phyloP scores from a whole-genome alignment of 2,113 vertebrate species.

The Hippotragus niger region DNA sequence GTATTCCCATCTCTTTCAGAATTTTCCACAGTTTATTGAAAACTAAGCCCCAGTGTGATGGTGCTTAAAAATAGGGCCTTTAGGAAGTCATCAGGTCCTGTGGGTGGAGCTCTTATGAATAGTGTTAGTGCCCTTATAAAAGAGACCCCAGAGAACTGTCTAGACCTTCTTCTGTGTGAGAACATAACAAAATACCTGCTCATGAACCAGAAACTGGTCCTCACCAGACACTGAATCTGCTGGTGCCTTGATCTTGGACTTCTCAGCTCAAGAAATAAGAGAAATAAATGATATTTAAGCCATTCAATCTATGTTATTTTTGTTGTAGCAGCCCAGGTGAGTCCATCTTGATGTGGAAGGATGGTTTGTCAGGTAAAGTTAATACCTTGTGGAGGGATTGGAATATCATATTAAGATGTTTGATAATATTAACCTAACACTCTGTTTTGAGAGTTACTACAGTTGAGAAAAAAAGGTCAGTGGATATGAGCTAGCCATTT shows the following conservation, averaged over 20 bases:
- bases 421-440: background rate
- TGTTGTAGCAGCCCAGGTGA: background rate
- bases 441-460: background rate
- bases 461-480: background rate
- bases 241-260: background rate
- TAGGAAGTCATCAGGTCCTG: background rate
- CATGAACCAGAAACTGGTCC: background rate
- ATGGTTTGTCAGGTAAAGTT: background rate
- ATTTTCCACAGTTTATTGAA: background rate
- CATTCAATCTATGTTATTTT: background rate
- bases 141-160: background rate
- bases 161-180: background rate
- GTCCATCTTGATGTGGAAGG: background rate
- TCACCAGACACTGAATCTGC: background rate
- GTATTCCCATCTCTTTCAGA: no score
- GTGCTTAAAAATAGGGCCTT: background rate
- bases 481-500: background rate
- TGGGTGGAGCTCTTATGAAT: background rate
- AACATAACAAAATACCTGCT: background rate
- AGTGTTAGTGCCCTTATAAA: background rate
- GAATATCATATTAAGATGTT: background rate
- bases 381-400: background rate
- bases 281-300: background rate
- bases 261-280: background rate
- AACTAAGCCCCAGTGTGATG: background rate